Conservation (phyloP, 2,113 vertebrate species). For the Apodemus speciosus region DNA sequence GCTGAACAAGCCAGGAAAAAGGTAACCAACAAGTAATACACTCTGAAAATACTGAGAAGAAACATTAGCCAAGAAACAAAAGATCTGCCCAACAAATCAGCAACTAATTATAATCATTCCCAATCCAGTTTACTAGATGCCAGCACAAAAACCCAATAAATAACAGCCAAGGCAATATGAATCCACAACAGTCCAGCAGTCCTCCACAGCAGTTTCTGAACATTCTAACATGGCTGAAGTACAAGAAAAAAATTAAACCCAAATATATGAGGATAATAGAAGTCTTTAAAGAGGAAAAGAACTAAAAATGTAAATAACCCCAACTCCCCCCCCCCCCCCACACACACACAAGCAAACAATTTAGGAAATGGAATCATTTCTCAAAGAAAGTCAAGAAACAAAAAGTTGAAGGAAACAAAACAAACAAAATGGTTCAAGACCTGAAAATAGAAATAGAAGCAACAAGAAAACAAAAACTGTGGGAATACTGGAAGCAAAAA, state of each 20-base stretch:
- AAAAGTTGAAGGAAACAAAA: not conserved
- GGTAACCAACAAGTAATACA: not conserved
- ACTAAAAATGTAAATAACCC: not conserved
- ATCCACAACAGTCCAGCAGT: not conserved
- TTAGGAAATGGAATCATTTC: not conserved
- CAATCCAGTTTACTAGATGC: not conserved
- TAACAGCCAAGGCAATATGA: not conserved
- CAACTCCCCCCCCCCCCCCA: not conserved
- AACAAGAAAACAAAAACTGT: too few relatives aligned
- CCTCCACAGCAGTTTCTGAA: not conserved
- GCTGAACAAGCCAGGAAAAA: not conserved
- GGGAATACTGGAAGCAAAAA: too few relatives aligned
- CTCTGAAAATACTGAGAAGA: not conserved
- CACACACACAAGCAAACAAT: not conserved
- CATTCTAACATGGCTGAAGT: not conserved
- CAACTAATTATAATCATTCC: not conserved
- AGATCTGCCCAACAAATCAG: not conserved
- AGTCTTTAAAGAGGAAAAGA: not conserved
- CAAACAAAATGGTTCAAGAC: not conserved
- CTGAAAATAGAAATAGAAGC: not conserved
- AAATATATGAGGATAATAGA: not conserved
- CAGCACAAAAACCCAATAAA: not conserved
- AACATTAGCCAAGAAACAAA: not conserved
- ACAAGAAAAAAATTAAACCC: not conserved
- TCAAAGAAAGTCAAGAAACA: not conserved